Evolutionary conservation across 2,888 invertebrate species (phyloP), one percentile per base, ranked within the genome.

Genomic region (Epistrophe eligans): DNA sequence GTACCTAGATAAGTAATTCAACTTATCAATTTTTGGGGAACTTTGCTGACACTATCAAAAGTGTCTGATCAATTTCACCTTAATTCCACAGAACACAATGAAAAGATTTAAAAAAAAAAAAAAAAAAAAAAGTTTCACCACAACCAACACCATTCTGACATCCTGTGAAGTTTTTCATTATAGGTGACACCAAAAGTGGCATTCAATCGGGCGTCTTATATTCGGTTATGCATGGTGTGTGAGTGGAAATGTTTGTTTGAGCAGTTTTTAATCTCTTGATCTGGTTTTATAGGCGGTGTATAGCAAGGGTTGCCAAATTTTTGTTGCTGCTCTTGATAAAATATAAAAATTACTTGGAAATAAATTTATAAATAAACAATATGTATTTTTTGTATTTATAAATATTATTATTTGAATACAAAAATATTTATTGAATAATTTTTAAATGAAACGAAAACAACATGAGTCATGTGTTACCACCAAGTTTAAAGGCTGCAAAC

Each of bases 211-310:
- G 17, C 15, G 43, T 4, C 11, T 32, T 15, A n/a, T 45, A n/a
- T 58, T 62, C 43, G 24, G n/a, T 9, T 62, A 9, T 40, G 43
- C 4, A 13, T 60, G 24, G 24, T 24, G 38, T 60, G 38, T 60
- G 60, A 24, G 58, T 38, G n/a, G 28, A 45, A 7, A 15, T 19
- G 45, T 11, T 9, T 60, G 72, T 73, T 67, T 84, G 60, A 72
- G 67, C 60, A 66, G 76, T 76, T 84, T 72, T 84, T 84, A 84
- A 77, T 72, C 76, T 84, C 50, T 66, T 80, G 84, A 84, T 84
- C 79, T 84, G 80, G 60, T 77, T 79, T 67, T 72, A 80, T 76
- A 71, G 62, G 64, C 64, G 6, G n/a, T 28, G 45, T 24, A n/a
- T 19, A 74, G 70, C 74, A 79, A 52, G 52, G 52, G 52, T 24